phyloP scores from a whole-genome alignment of 2,888 invertebrate species.

The Acrocera orbiculus region DNA sequence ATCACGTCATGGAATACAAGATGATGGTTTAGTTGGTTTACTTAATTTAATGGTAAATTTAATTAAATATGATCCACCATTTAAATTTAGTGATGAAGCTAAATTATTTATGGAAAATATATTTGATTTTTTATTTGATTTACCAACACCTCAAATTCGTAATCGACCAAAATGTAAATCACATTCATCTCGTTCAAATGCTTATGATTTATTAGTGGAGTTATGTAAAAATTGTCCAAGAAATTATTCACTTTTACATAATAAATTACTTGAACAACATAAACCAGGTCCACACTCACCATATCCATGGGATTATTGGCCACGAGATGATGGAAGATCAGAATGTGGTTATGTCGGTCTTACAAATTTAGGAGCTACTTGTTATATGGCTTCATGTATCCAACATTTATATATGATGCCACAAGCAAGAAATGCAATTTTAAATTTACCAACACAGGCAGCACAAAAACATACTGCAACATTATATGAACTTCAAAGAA shows the following conservation, averaged over 20 bases:
- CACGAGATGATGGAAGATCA: slow-evolving; percentile 83
- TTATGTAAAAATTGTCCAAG: slow-evolving; percentile 67
- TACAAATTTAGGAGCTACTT: slow-evolving; percentile 88
- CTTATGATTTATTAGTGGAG: slow-evolving; percentile 80
- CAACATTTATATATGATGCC: slow-evolving; percentile 97
- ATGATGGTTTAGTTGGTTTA: slow-evolving; percentile 79
- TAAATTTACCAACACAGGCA: slow-evolving; percentile 54
- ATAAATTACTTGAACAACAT: slow-evolving; percentile 71
- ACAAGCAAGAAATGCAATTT: slow-evolving; percentile 67
- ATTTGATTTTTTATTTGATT: slow-evolving; percentile 75
- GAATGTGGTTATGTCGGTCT: slow-evolving; percentile 90
- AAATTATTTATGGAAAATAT: slow-evolving; percentile 40
- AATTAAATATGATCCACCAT: slow-evolving; percentile 73
- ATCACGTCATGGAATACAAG: slow-evolving; percentile 64
- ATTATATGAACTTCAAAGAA: slow-evolving; percentile 72
- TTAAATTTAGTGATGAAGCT: slow-evolving; percentile 64
- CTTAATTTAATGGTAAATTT: slow-evolving; percentile 73
- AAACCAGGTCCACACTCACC: slow-evolving; percentile 65
- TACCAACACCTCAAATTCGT: slow-evolving; percentile 69
- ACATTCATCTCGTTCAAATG: slow-evolving; percentile 70
- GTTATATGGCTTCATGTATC: slow-evolving; percentile 96
- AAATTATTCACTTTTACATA: slow-evolving; percentile 70
- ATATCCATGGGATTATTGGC: slow-evolving; percentile 97
- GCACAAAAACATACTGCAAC: slow-evolving; percentile 67
- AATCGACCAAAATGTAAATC: slow-evolving; percentile 89